Evolutionary conservation across 2,888 invertebrate genomes (phyloP), one percentile per base, ranked within the genome.

Genomic region (Spisula solida): DNA sequence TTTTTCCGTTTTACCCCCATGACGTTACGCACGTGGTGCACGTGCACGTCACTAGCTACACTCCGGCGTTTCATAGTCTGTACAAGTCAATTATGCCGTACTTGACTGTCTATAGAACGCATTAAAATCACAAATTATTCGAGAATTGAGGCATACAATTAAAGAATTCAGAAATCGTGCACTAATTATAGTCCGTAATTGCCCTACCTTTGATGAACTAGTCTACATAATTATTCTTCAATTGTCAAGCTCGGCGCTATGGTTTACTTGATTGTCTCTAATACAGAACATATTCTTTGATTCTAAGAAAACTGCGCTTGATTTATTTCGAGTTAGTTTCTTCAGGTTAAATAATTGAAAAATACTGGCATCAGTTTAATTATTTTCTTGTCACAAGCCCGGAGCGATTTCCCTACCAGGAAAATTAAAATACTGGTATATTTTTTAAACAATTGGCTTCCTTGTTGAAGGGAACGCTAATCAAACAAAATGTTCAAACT

Each of bases 401-500:
- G 31, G 14, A 75, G 75, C 31, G 18, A 31, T 75, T 75, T 34
- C 16, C 41, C 75, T 12, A 75, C 34, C 25, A 34, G 75, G 4
- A 75, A 75, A 75, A 75, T 75, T 12, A 75, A 81, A 51, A 81
- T 81, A 51, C 81, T 51, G 48, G 51, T 51, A 51, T 51, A 29
- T 51, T 51, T 81, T 81, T 51, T 81, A 66, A 41, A 31, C 83
- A 83, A 56, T 83, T 83, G 83, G 48, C 83, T 75, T 75, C 29
- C 75, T 70, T 70, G 83, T 83, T 83, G 47, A 75, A 51, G 47
- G 4, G 47, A 75, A 31, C 18, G 31, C 75, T 75, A 48, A 75
- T 34, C 75, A 82, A 86, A 70, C 34, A 60, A 25, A 83, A 83
- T 83, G 70, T 83, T 66, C 60, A 83, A 60, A 83, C 10, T 41